phyloP scores from a whole-genome alignment of 2,888 invertebrate species.

The Lycia hirtaria region DNA sequence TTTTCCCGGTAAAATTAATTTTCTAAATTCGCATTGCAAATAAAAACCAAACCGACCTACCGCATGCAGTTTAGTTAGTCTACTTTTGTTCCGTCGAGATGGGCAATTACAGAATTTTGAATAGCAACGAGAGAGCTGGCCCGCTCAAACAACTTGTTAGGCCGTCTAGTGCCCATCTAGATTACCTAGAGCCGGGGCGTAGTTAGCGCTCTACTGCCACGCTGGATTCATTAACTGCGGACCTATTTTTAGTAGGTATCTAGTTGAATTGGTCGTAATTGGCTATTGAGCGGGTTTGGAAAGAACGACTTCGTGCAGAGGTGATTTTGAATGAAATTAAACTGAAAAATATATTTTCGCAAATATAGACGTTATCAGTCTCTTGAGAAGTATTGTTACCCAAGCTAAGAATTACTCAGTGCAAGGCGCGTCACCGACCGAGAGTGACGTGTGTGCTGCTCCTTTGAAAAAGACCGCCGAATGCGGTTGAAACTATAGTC shows the following conservation, averaged over 20 bases:
- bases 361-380: too few species aligned
- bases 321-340: too few species aligned
- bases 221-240: conserved; percentile 6
- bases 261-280: neutral
- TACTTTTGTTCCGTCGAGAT: conserved; percentile 54
- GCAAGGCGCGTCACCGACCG: too few species aligned
- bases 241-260: conserved; percentile 2
- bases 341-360: too few species aligned
- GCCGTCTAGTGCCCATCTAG: conserved; percentile 12
- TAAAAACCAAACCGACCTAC: neutral
- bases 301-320: too few species aligned
- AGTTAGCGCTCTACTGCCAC: conserved; percentile 18
- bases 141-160: conserved; percentile 61
- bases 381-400: too few species aligned
- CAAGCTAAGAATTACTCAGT: too few species aligned
- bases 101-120: conserved; percentile 64
- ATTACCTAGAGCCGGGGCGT: conserved; percentile 34
- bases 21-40: neutral
- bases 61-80: conserved; percentile 47
- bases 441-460: too few species aligned
- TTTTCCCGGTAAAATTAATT: neutral
- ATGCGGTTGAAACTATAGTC: too few species aligned
- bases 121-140: conserved; percentile 47
- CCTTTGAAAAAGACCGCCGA: too few species aligned
- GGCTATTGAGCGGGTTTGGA: too few species aligned